phyloP scores from a whole-genome alignment of 2,888 invertebrate genomes.

The Cryptocephalus primarius region DNA sequence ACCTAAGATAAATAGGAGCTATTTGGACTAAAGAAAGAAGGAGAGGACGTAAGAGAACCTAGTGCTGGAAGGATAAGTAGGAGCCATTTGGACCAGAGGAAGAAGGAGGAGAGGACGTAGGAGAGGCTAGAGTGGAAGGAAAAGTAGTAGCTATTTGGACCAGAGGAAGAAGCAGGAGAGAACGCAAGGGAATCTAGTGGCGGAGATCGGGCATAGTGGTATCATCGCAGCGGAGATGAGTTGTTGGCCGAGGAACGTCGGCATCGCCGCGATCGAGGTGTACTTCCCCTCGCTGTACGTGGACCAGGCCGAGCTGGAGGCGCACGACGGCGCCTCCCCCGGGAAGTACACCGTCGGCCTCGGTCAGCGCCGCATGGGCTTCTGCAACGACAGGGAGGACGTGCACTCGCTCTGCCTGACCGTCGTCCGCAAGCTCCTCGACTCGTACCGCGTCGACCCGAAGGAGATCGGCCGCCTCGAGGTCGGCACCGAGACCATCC shows the following conservation, averaged over 20 bases:
- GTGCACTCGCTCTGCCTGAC: slow-evolving; percentile 92
- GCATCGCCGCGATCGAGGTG: slow-evolving; percentile 86
- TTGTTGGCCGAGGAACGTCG: slow-evolving; percentile 74
- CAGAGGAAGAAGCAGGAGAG: no score
- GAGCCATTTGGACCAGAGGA: no score
- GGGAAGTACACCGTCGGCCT: slow-evolving; percentile 97
- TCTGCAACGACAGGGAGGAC: slow-evolving; percentile 94
- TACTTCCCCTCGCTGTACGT: slow-evolving; percentile 93
- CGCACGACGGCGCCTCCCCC: slow-evolving; percentile 63
- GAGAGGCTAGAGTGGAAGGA: no score
- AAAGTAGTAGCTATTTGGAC: no score
- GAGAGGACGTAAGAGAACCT: no score
- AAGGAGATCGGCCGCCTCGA: slow-evolving; percentile 83
- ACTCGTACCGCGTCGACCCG: slow-evolving; percentile 64
- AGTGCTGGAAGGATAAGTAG: no score
- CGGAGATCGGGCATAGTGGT: no score
- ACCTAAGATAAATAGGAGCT: no score
- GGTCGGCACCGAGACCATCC: slow-evolving; percentile 96
- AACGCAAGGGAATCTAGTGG: no score
- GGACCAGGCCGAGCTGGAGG: slow-evolving; percentile 85
- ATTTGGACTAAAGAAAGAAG: no score
- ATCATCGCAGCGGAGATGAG: no score
- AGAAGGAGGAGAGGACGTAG: no score
- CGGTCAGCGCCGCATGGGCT: slow-evolving; percentile 93
- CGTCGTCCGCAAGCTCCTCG: slow-evolving; percentile 73